Percentiles rank a stretch among this genome's conserved stretches.
phyloP scores from a whole-genome alignment of 2,113 vertebrate species.

The Chamaetylas fuelleborni region DNA sequence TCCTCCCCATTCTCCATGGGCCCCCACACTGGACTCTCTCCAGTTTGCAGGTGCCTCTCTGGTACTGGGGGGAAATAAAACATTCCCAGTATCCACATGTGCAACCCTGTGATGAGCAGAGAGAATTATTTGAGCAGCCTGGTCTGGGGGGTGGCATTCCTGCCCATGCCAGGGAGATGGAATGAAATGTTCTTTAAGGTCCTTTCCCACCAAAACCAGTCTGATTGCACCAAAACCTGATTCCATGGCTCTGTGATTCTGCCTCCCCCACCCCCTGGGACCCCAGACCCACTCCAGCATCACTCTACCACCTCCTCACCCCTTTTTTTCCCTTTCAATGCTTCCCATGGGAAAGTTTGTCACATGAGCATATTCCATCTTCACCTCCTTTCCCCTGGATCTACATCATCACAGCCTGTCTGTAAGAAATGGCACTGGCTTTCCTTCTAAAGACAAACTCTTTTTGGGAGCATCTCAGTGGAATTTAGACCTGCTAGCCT shows the following conservation, averaged over 20 bases:
- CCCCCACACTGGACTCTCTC: too few species aligned
- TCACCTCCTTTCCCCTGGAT: not conserved
- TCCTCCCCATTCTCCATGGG: too few species aligned
- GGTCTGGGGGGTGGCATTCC: not conserved
- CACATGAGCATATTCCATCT: not conserved
- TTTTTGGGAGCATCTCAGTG: not conserved
- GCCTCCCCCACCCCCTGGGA: not conserved
- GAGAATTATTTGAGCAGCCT: not conserved
- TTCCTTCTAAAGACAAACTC: not conserved
- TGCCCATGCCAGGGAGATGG: not conserved
- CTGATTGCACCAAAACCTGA: too few species aligned
- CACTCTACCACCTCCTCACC: not conserved
- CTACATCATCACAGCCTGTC: not conserved
- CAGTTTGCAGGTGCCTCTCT: not conserved
- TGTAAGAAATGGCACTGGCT: not conserved
- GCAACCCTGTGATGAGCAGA: not conserved
- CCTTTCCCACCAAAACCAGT: not conserved
- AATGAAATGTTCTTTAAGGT: not conserved
- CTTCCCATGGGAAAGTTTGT: not conserved
- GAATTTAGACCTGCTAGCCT: not conserved
- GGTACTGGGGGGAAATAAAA: not conserved
- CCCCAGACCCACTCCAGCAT: not conserved
- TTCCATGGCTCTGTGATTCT: not conserved
- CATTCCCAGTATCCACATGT: fast-evolving
- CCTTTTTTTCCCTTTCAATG: not conserved